phyloP scores from a whole-genome alignment of 2,113 vertebrate species.

The Clarias gariepinus region DNA sequence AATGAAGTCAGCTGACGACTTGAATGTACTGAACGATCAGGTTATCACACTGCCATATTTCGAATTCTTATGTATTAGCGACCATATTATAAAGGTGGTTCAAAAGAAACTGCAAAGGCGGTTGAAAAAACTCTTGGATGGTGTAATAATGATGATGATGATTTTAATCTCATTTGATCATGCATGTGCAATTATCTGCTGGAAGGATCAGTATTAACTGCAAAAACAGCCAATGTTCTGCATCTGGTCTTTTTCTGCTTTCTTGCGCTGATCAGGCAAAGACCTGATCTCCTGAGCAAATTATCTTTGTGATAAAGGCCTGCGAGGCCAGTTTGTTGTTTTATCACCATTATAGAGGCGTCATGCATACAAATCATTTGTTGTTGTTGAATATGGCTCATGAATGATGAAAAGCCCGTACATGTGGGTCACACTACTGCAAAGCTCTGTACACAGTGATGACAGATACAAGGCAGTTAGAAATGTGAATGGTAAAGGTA shows the following conservation, averaged over 20 bases:
- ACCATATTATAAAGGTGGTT: too few relatives aligned
- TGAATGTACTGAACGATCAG: too few relatives aligned
- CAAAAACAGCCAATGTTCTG: not conserved
- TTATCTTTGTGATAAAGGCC: not conserved
- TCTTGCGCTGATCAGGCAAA: not conserved
- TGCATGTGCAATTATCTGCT: not conserved
- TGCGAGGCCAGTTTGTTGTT: not conserved
- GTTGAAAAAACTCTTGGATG: too few relatives aligned
- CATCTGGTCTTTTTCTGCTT: not conserved
- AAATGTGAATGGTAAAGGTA: not conserved
- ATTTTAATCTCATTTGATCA: not conserved
- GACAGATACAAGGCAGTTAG: not conserved
- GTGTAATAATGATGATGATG: too few relatives aligned
- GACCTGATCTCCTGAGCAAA: not conserved
- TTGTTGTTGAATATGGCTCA: not conserved
- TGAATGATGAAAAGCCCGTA: not conserved
- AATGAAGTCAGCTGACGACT: too few relatives aligned
- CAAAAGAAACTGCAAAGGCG: too few relatives aligned
- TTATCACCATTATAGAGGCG: not conserved
- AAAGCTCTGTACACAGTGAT: not conserved
- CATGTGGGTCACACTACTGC: not conserved
- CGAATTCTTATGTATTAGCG: too few relatives aligned
- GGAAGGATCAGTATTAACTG: not conserved
- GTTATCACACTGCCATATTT: too few relatives aligned
- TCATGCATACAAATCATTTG: slow-evolving; percentile 2